phyloP scores from a whole-genome alignment of 2,113 vertebrate genomes.

The Buteo buteo region DNA sequence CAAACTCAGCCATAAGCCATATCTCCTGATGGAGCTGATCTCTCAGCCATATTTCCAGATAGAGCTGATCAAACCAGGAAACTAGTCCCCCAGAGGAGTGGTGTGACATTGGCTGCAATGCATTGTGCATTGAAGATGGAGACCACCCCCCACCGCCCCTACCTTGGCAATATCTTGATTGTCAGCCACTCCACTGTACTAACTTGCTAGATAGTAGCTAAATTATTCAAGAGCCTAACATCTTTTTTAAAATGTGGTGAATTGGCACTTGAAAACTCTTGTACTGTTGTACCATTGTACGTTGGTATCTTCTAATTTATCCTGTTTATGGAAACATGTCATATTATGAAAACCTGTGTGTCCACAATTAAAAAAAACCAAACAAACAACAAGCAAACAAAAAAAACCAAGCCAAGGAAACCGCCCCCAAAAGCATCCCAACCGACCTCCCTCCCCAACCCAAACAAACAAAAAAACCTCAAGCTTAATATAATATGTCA shows the following conservation, averaged over 20 bases:
- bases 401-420: not conserved
- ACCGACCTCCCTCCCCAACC: rapidly evolving
- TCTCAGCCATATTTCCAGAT: not conserved
- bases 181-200: not conserved
- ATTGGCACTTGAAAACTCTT: not conserved
- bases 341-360: not conserved
- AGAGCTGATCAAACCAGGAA: not conserved
- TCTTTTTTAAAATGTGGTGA: not conserved
- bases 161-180: not conserved
- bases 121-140: not conserved
- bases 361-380: not conserved
- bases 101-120: not conserved
- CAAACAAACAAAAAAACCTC: not conserved
- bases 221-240: not conserved
- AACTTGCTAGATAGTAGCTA: not conserved
- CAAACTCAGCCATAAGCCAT: not conserved
- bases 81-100: not conserved
- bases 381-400: not conserved
- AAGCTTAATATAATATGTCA: not conserved
- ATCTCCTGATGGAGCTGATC: not conserved
- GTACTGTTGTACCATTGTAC: not conserved
- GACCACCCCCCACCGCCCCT: rapidly evolving
- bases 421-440: not conserved
- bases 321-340: not conserved
- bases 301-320: not conserved